These are phyloP conservation scores for Indicator indicator DNA, from an alignment of 2,113 vertebrate species.

Conservation along the genomic window DNA sequence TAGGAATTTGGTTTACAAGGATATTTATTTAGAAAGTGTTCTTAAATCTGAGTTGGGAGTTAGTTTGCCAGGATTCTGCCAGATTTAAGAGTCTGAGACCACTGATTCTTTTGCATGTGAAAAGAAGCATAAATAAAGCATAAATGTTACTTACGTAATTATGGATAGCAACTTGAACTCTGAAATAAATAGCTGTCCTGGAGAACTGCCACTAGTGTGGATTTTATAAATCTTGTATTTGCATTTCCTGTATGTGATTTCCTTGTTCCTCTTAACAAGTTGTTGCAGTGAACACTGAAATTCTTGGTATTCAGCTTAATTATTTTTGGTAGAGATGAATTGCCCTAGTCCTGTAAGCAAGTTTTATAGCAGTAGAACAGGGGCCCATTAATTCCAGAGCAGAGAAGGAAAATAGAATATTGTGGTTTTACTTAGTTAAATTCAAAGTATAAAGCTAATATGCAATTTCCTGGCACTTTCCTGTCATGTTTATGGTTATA, in stretches of 20 bases:
- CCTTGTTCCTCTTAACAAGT: background rate
- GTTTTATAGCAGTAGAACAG: background rate
- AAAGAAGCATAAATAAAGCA: background rate
- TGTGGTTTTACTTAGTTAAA: background rate
- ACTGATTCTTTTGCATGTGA: background rate
- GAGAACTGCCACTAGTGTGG: background rate
- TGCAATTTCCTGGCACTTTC: background rate
- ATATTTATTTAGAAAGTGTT: slow-evolving; percentile 11
- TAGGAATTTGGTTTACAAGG: slow-evolving; percentile 10
- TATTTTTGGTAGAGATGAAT: background rate
- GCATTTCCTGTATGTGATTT: background rate
- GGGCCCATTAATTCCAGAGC: background rate
- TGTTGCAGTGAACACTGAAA: background rate
- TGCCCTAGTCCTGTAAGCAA: background rate
- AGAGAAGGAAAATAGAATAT: background rate
- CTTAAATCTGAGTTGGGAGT: background rate
- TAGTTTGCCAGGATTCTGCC: background rate
- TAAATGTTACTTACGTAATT: background rate
- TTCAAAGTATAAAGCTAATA: background rate
- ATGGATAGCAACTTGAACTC: background rate
- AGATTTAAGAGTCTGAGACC: background rate
- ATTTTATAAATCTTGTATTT: background rate
- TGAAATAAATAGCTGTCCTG: background rate
- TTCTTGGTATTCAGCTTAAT: background rate
- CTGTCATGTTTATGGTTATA: background rate